Evolutionary conservation across 1,140 invertebrate genomes (phyloP), one percentile per base, ranked within the genome.

Genomic region (Sitodiplosis mosellana): DNA sequence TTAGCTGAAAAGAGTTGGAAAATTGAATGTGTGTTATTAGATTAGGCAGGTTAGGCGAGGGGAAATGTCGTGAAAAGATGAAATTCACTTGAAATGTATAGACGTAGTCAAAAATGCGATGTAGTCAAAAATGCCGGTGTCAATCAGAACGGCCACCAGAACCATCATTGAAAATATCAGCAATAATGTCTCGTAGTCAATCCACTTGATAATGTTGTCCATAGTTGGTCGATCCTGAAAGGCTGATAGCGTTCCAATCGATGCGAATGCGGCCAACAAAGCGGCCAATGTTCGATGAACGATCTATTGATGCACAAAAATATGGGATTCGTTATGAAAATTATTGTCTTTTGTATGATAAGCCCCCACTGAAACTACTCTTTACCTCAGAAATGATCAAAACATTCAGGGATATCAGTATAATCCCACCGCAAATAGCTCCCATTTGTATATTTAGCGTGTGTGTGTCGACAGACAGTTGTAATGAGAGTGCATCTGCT

Each of bases 121-220:
- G 55, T 79, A 87, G 64, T 87, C 83, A 54, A 87, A 88, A 53
- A 87, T 70, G 2, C 83, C 83, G 7, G 83, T 86, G 56, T 87
- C 83, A 1, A 80, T 78, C 1, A 88, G 66, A 46, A 87, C 76
- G 0, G 78, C 74, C 0, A 88, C 84, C 3, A 87, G 58, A 2
- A 83, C 71, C 84, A 88, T 88, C 84, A 88, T 88, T 2, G 81
- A 80, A 59, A 87, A 87, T 4, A 88, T 63, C 12, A 88, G 57
- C n/a, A 81, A 65, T 1, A 87, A 56, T 0, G 84, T 83, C 56
- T 88, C 84, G 46, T 82, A 70, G 52, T 87, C 83, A 46, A 87
- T 74, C 83, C 83, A 88, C 2, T 74, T 72, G 3, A 86, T 71
- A 27, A 88, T 67, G 56, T 81, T 77, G 10, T 65, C 61, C 60